Conservation (phyloP, 1,140 invertebrate genomes). For the Ceratosolen solmsi region DNA sequence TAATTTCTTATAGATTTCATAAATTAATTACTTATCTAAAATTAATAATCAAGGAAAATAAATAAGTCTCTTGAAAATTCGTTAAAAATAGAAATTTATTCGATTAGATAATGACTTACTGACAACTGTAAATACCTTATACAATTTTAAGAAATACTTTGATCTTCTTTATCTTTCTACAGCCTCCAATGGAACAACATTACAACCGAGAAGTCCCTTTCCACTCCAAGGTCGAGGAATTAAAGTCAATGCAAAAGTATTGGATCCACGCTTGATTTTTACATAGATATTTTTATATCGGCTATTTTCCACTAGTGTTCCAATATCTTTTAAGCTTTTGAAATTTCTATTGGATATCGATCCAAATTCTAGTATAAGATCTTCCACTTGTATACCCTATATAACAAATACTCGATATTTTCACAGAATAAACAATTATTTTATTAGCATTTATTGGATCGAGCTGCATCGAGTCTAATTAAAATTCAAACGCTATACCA, state of each 20-base stretch:
- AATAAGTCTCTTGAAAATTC: slow-evolving; percentile 31
- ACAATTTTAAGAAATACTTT: slow-evolving; percentile 31
- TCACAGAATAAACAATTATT: not conserved
- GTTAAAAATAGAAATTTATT: slow-evolving; percentile 51
- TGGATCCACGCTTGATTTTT: slow-evolving; percentile 75
- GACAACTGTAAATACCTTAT: slow-evolving; percentile 34
- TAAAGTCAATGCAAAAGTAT: slow-evolving; percentile 73
- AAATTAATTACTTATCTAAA: no score
- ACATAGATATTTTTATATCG: slow-evolving; percentile 78
- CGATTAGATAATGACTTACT: slow-evolving; percentile 43
- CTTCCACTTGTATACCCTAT: slow-evolving; percentile 85
- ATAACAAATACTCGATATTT: slow-evolving; percentile 11
- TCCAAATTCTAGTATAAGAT: slow-evolving; percentile 88
- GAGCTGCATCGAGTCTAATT: no score
- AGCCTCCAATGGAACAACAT: slow-evolving; percentile 76
- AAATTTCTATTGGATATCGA: slow-evolving; percentile 85
- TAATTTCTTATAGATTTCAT: no score
- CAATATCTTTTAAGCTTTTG: slow-evolving; percentile 79
- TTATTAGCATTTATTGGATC: no score
- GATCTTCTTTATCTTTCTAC: slow-evolving; percentile 71
- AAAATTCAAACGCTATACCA: no score
- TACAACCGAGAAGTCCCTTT: slow-evolving; percentile 84
- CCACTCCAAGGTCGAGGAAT: slow-evolving; percentile 83
- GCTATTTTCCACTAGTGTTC: slow-evolving; percentile 83
- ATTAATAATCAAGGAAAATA: slow-evolving; percentile 34